Base-by-base conservation (phyloP, 2,113 vertebrate genomes). In the Aplodontia rufa region DNA sequence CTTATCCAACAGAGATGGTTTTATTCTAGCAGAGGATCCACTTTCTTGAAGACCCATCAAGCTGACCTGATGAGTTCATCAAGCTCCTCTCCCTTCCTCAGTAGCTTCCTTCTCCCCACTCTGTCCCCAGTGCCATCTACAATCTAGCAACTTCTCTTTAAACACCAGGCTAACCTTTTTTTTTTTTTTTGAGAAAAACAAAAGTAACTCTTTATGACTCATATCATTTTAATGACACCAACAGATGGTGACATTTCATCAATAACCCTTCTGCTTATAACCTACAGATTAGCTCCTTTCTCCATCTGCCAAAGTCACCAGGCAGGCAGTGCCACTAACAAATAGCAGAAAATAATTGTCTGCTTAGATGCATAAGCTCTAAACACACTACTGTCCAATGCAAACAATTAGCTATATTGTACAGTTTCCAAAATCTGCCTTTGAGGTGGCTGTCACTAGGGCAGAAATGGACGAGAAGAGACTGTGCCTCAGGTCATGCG, bases 201-300 rank as follows among this genome's bases (percentile, higher is more conserved):
- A 96, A 94, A 97, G 97, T 37, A 8, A 97, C 11, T 83, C 45
- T 69, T 37, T 74, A 58, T 96, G 74, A 97, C 97, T 98, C 90
- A 97, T 79, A 84, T 97, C 92, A 96, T 94, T 97, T 89, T 97
- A 98, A 97, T 92, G 97, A 95, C 71, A 96, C 76, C 95, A 96
- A 98, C 95, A 97, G 97, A 98, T 35, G 78, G 96, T 98, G 97
- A 97, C 95, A 97, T 98, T 98, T 98, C 68, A 97, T 98, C 96
- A 98, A 91, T 97, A 97, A 96, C 88, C 93, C 78, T 97, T 98
- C 96, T 97, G 96, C 95, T 97, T 97, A 96, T 96, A 97, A 98
- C 98, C 97, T 97, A 94, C 91, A 58, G 85, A 72, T 98, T 98
- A 97, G 68, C 85, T 93, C 64, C 88, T 96, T 96, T 92, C 94